Evolutionary conservation across 1,140 invertebrate genomes (phyloP).

Genomic region (Drosophila pallidifrons): DNA sequence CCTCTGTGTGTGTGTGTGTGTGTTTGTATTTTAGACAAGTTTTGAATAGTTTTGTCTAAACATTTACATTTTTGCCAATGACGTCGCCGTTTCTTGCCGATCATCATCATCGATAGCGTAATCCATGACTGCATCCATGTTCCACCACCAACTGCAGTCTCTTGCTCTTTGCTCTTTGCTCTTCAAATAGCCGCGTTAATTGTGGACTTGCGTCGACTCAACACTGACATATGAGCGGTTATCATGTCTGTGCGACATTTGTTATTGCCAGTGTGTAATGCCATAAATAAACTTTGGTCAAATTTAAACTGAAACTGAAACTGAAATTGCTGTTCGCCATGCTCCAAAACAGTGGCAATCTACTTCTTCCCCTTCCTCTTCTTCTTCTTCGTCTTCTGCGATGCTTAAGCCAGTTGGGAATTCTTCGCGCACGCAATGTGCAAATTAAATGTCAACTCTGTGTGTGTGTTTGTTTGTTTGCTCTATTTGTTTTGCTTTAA

Average conservation of each 20-base stretch:
- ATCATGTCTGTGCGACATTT: slow-evolving; percentile 62
- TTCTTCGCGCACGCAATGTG: slow-evolving; percentile 2
- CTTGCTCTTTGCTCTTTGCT: too few relatives aligned
- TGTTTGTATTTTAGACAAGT: slow-evolving; percentile 46
- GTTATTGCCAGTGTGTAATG: slow-evolving; percentile 19
- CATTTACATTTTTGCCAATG: slow-evolving; percentile 79
- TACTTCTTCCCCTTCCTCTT: too few relatives aligned
- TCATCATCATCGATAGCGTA: slow-evolving; percentile 21
- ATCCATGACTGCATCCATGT: slow-evolving; percentile 34
- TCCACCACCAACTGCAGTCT: too few relatives aligned
- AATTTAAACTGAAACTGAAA: not conserved
- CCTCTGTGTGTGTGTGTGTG: slow-evolving; percentile 30
- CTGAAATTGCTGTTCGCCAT: too few relatives aligned
- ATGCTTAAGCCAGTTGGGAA: slow-evolving; percentile 1
- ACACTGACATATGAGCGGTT: slow-evolving; percentile 60
- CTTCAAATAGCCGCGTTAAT: slow-evolving; percentile 25
- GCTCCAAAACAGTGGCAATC: too few relatives aligned
- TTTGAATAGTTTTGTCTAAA: slow-evolving; percentile 73
- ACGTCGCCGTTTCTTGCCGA: slow-evolving; percentile 59
- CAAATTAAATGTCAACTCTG: slow-evolving; percentile 9
- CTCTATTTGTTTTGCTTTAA: slow-evolving; percentile 2
- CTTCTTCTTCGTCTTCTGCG: not conserved
- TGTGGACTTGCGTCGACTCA: slow-evolving; percentile 27
- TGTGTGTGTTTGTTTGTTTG: not conserved
- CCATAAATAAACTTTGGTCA: not conserved